Evolutionary conservation across 2,113 vertebrate genomes (phyloP).

Genomic region (Labeo rohita): DNA sequence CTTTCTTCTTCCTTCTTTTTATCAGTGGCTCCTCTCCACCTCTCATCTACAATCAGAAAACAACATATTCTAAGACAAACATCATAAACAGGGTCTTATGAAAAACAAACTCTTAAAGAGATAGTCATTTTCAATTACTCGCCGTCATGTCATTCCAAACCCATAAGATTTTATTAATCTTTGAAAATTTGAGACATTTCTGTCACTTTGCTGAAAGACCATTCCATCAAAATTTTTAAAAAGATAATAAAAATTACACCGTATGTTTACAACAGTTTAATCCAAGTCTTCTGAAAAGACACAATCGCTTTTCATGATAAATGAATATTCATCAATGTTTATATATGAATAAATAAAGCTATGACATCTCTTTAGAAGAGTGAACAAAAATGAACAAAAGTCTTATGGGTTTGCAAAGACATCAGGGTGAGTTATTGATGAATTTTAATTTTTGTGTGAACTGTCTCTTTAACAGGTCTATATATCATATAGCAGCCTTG

Average conservation of each 20-base stretch:
- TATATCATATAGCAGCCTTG: background rate
- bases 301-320: too few species aligned
- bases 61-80: background rate
- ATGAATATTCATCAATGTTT: background rate
- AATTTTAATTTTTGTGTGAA: background rate
- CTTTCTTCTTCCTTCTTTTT: conserved; percentile 91
- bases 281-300: too few species aligned
- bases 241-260: too few species aligned
- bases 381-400: background rate
- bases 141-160: background rate
- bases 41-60: conserved; percentile 77
- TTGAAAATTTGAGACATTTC: background rate
- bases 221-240: background rate
- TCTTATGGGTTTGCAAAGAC: background rate
- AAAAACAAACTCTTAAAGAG: background rate
- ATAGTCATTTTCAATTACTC: background rate
- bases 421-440: background rate
- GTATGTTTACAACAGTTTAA: too few species aligned
- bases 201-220: background rate
- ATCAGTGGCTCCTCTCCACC: conserved; percentile 81
- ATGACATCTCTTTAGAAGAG: too few species aligned
- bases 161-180: background rate
- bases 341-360: too few species aligned
- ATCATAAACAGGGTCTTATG: background rate
- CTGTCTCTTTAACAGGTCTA: background rate